Evolutionary conservation across 2,797 vertebrate species (phyloP), one percentile per base, ranked within the genome.

Genomic region (Hylomyscus alleni): DNA sequence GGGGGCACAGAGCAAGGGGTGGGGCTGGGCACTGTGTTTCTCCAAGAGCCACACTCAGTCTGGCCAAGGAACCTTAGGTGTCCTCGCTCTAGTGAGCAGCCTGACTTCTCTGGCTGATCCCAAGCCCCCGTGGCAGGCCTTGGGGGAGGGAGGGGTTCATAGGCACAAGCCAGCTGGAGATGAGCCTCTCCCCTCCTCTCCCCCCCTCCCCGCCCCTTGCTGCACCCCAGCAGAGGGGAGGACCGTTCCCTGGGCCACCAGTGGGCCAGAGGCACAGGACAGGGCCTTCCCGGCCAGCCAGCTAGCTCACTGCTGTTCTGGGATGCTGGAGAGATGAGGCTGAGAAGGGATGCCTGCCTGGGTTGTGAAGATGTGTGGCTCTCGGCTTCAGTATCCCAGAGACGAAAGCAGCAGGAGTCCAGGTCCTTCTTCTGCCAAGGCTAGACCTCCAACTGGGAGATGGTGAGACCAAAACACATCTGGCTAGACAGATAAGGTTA

Each of bases 101-200:
- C 80, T 97, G 98, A 96, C 95, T 97, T 97, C 92, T 77, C 97
- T 97, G 96, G 93, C 97, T 84, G 89, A 92, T 85, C 81, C 76
- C 60, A 54, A 91, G 75, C 40, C 72, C 80, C 88, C 6, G 75
- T 15, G 91, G 82, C 75, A 72, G 84, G 88, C 89, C 72, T 52
- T 8, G 60, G 37, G 78, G 17, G n/a, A 19, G n/a, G 50, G 50
- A 37, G 47, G 72, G 83, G 76, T 34, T 80, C 78, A 95, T 78
- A 94, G 82, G 90, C 90, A 94, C 93, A 93, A 50, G 95, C 97
- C 97, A 97, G 96, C 97, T 98, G 96, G 97, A 97, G 92, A 77
- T 3, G 1, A 83, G 97, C 78, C 76, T 80, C 78, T 47, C 89
- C 20, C 20, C 72, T 76, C 84, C 85, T 31, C 72, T 54, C 13